Evolutionary conservation across 2,888 invertebrate species (phyloP), one percentile per base, ranked within the genome.

Genomic region (Amphipoea lucens): DNA sequence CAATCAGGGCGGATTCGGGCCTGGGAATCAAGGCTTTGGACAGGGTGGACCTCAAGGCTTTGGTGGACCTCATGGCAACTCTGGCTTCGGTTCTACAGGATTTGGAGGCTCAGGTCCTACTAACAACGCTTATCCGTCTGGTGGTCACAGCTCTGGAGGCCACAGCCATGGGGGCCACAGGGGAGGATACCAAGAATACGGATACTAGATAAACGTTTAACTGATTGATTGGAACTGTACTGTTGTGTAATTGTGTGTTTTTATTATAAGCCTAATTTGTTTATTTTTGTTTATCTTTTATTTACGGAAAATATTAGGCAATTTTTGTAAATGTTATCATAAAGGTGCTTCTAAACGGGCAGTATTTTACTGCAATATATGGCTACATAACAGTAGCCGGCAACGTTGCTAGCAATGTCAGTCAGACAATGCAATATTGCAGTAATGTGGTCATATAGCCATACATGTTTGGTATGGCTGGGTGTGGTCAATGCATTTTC

Each of bases 101-200:
- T 86, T 81, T 51, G 83, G 83, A 4, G 87, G 88, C 6, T 79
- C 87, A 40, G 67, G 12, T 12, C 51, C 85, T 6, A 23, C 12
- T 23, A 85, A 67, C 67, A 78, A 68, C 40, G 88, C 57, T 17
- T 72, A 65, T 5, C 82, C 86, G 0, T 83, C 79, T n/a, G 87
- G 88, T 0, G 87, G 88, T 12, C 76, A 80, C 45, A 77, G 75
- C 45, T 48, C 48, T 48, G 48, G 88, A 0, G 83, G 86, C 11
- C 76, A 80, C 45, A 75, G 76, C 42, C 73, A 74, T 7, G 86
- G 84, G 0, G 70, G 70, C 0, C 88, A 87, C 48, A 60, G n/a
- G 0, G 86, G 88, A n/a, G 86, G 86, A 17, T 87, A 87, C 54
- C 76, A 84, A 70, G 78, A 87, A 67, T 81, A 89, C 23, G 87